These are phyloP conservation scores for Cheilinus undulatus DNA, from an alignment of 2,113 vertebrate species.

Conservation along the genomic window DNA sequence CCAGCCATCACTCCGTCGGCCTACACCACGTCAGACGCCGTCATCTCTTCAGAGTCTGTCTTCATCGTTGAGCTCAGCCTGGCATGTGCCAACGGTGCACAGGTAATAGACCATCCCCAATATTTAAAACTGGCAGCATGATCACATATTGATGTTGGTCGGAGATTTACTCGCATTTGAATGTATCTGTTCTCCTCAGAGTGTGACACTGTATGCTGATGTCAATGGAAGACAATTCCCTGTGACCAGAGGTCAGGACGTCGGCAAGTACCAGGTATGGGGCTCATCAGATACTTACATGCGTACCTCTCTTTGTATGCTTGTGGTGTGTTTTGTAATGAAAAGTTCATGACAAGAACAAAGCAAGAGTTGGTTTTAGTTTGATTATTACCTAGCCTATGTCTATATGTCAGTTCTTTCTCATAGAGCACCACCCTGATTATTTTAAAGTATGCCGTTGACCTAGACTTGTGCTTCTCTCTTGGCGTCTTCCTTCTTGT, in stretches of 20 bases:
- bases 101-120: conserved; percentile 77
- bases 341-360: too few relatives aligned
- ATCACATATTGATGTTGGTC: accelerated
- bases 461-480: too few relatives aligned
- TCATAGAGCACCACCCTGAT: too few relatives aligned
- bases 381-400: too few relatives aligned
- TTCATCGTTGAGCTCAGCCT: conserved; percentile 94
- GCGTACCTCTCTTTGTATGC: background rate
- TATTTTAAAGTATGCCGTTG: too few relatives aligned
- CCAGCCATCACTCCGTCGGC: conserved; percentile 91
- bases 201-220: conserved; percentile 92
- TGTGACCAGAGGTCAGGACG: conserved; percentile 92
- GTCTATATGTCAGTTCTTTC: too few relatives aligned
- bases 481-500: too few relatives aligned
- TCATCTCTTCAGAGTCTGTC: conserved; percentile 92
- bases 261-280: conserved; percentile 92
- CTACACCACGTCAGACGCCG: conserved; percentile 92
- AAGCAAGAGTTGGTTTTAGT: too few relatives aligned
- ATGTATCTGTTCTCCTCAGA: conserved; percentile 73
- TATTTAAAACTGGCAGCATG: background rate
- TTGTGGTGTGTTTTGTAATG: background rate
- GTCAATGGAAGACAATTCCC: conserved; percentile 94
- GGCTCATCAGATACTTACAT: background rate
- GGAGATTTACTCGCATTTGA: background rate
- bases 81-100: conserved; percentile 90